phyloP scores from a whole-genome alignment of 2,797 vertebrate species.

The Pseudochromis fuscus region DNA sequence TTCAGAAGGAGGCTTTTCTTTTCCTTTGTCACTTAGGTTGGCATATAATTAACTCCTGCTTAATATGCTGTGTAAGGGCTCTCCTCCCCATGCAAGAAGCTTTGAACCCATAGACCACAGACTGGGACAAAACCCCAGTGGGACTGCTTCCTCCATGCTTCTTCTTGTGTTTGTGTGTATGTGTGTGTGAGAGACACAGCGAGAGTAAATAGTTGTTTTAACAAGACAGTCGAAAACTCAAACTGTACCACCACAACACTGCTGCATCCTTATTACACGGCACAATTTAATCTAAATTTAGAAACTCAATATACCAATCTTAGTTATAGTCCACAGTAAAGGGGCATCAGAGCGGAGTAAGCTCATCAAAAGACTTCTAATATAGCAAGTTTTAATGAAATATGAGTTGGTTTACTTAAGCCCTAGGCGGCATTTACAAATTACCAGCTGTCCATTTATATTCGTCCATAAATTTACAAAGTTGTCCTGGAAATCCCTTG shows the following conservation, averaged over 20 bases:
- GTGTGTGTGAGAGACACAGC: slow-evolving; percentile 31
- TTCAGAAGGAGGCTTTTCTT: slow-evolving; percentile 85
- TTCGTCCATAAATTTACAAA: too few species aligned
- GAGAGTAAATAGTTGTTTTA: slow-evolving; percentile 47
- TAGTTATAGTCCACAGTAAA: background rate
- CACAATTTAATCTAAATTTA: slow-evolving; percentile 13
- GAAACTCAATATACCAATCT: background rate
- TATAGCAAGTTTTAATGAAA: background rate
- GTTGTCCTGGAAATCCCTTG: background rate
- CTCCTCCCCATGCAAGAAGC: slow-evolving; percentile 84
- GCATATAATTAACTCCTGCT: slow-evolving; percentile 91
- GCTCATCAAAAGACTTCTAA: background rate
- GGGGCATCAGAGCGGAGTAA: background rate
- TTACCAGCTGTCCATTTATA: background rate
- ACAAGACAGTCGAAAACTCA: slow-evolving; percentile 54
- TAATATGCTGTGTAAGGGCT: slow-evolving; percentile 89
- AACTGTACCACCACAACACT: slow-evolving; percentile 15
- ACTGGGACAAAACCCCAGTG: slow-evolving; percentile 83
- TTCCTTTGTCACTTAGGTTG: slow-evolving; percentile 86
- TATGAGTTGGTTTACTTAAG: too few species aligned
- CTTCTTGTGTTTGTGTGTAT: slow-evolving; percentile 53
- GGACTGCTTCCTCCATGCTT: slow-evolving; percentile 78
- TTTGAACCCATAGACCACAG: slow-evolving; percentile 87
- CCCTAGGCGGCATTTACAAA: background rate
- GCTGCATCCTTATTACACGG: slow-evolving; percentile 6